Evolutionary conservation across 1,140 invertebrate genomes (phyloP), one percentile per base, ranked within the genome.

Genomic region (Phenacoccus solenopsis): DNA sequence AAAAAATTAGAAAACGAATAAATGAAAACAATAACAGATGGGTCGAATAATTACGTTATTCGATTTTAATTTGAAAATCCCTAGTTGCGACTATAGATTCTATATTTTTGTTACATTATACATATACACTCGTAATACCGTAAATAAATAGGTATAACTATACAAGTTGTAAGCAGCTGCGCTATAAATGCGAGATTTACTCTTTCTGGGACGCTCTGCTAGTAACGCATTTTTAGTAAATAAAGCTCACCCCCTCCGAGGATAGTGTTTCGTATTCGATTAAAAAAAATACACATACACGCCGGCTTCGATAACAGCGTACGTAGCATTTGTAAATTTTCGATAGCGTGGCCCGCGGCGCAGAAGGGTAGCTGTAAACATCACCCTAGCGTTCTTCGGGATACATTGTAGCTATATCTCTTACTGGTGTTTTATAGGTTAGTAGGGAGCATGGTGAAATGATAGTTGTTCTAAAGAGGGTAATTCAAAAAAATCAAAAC

Each of bases 401-500:
- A 21, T 28, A 13, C 28, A 64, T 27, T 24, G 2, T 10, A 24
- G 22, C 3, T 64, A 24, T 22, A 64, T 27, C 7, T 59, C 9
- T 38, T 27, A 25, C 25, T 27, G 59, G 59, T 64, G 25, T 64
- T 64, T 64, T 64, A 27, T 64, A 64, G 59, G 59, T 64, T 64
- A 64, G 13, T 64, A 64, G 59, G 59, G 59, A 64, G 59, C 9
- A 38, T 10, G 25, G 22, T 64, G 59, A 64, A 49, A 16, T 64
- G 59, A 64, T 64, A 64, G 20, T n/a, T 38, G 32, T n/a, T 9
- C 59, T 25, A 64, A 64, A 64, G 59, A 64, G 59, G 59, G 59
- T 64, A 64, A 64, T 64, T 64, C 59, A 64, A 64, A 64, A n/a
- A n/a, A 64, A 64, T 64, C 59, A 64, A 64, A 25, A 25, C 59